phyloP scores from a whole-genome alignment of 2,888 invertebrate species.

The Macaria liturata region DNA sequence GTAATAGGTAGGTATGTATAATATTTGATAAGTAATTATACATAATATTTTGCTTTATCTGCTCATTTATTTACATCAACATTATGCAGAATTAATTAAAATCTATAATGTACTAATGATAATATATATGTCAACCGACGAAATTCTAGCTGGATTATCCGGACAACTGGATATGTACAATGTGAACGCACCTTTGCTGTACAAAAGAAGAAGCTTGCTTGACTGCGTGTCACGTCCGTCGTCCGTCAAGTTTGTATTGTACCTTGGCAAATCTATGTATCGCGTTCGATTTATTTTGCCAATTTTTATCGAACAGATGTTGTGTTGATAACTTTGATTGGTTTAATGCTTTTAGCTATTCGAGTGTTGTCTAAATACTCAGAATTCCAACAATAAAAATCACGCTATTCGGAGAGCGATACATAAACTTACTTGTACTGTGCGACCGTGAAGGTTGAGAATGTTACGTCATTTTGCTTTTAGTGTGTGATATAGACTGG shows the following conservation, averaged over 20 bases:
- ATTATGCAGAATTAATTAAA: neutral
- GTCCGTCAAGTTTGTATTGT: conserved; percentile 66
- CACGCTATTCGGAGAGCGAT: conserved; percentile 25
- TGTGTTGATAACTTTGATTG: conserved; percentile 28
- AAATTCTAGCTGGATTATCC: no score
- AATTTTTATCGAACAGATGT: conserved; percentile 30
- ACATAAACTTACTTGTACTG: conserved; percentile 55
- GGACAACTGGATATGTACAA: neutral
- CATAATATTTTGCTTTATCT: no score
- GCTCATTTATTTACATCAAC: no score
- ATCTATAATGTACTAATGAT: neutral
- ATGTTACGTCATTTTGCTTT: conserved; percentile 82
- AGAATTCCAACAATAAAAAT: conserved; percentile 13
- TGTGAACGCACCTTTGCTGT: conserved; percentile 24
- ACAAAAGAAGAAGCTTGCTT: conserved; percentile 64
- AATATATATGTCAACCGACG: no score
- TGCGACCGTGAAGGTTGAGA: conserved; percentile 83
- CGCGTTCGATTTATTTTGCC: conserved; percentile 66
- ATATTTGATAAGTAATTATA: no score
- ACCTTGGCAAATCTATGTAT: conserved; percentile 62
- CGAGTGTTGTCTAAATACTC: conserved; percentile 43
- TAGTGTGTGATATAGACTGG: conserved; percentile 73
- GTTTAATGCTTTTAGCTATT: conserved; percentile 24
- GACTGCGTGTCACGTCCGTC: conserved; percentile 76
- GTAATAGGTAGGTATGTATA: no score